phyloP scores from a whole-genome alignment of 37 sponge, comb jelly and placozoan genomes.

The Chondrosia reniformis region DNA sequence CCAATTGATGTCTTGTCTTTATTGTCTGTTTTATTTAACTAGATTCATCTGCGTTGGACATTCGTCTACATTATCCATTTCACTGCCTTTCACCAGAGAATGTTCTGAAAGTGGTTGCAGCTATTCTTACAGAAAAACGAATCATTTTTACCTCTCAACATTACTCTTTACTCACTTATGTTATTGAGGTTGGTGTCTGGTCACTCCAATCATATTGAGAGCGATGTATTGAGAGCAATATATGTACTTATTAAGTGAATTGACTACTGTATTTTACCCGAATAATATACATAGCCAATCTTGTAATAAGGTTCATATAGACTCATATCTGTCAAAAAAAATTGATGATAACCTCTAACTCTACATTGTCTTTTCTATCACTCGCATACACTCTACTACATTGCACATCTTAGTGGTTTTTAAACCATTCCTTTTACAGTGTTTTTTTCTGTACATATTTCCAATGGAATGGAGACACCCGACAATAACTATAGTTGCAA shows the following conservation, averaged over 20 bases:
- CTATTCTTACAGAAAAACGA: slow-evolving; percentile 48
- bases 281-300: background rate
- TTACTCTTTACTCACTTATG: slow-evolving; percentile 54
- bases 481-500: background rate
- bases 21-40: too few relatives aligned
- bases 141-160: slow-evolving; percentile 50
- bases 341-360: too few relatives aligned
- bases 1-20: too few relatives aligned
- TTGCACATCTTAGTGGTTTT: background rate
- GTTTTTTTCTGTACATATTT: slow-evolving; percentile 52
- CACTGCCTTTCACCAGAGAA: slow-evolving; percentile 50
- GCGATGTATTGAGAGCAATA: background rate
- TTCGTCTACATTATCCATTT: slow-evolving; percentile 74
- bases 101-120: slow-evolving; percentile 53
- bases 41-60: slow-evolving; percentile 53
- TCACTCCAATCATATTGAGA: too few relatives aligned
- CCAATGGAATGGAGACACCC: slow-evolving; percentile 61
- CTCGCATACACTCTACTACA: background rate
- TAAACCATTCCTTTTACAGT: slow-evolving; percentile 21
- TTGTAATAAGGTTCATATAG: background rate
- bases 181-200: slow-evolving; percentile 41
- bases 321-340: too few relatives aligned
- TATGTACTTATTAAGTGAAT: background rate
- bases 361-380: background rate
- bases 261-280: background rate